These are phyloP conservation scores for Herminia tarsipennalis DNA, from an alignment of 2,888 invertebrate species.

Conservation along the genomic window DNA sequence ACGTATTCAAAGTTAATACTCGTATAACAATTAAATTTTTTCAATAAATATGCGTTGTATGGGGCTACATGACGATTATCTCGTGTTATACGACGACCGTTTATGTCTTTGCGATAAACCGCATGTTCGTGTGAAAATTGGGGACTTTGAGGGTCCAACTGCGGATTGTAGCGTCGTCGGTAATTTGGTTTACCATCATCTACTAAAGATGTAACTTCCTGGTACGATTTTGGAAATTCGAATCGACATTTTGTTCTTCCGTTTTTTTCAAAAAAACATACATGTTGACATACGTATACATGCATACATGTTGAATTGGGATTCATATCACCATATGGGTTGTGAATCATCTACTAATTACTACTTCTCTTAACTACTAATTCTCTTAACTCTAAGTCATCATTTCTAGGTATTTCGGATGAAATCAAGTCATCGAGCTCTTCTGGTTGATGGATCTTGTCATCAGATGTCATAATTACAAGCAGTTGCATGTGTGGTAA, in stretches of 20 bases:
- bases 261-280: conserved; percentile 8
- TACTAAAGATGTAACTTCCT: conserved; percentile 20
- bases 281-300: no score
- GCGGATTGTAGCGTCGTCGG: conserved; percentile 22
- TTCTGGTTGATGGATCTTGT: conserved; percentile 29
- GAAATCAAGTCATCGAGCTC: conserved; percentile 30
- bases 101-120: conserved; percentile 16
- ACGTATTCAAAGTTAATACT: conserved; percentile 25
- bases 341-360: conserved; percentile 28
- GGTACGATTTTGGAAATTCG: conserved; percentile 22
- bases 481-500: conserved; percentile 26
- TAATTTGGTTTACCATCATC: conserved; percentile 27
- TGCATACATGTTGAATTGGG: conserved; percentile 5
- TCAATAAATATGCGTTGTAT: conserved; percentile 21
- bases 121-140: conserved; percentile 21
- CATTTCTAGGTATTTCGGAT: conserved; percentile 29
- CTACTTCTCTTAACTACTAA: no score
- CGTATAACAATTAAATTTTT: conserved; percentile 23
- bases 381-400: conserved; percentile 26
- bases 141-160: conserved; percentile 18
- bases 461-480: conserved; percentile 23
- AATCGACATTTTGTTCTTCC: conserved; percentile 21
- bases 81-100: conserved; percentile 10
- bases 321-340: conserved; percentile 12
- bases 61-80: conserved; percentile 21